Evolutionary conservation across 2,888 invertebrate species (phyloP).

Genomic region (Erpobdella octoculata): DNA sequence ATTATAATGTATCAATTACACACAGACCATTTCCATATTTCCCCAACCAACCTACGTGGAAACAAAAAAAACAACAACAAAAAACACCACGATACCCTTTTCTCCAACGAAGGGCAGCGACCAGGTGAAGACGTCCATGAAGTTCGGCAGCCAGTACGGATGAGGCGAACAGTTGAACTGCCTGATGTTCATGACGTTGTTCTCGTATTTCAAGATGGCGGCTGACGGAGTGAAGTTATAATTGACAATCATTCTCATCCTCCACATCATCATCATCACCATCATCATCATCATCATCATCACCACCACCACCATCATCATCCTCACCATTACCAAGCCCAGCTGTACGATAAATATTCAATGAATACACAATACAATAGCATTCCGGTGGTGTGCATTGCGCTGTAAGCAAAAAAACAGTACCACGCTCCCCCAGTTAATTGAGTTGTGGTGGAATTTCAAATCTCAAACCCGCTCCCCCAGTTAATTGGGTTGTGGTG

Average conservation of each 20-base stretch:
- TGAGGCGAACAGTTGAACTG: slow-evolving; percentile 99
- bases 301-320: neutral
- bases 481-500: no score
- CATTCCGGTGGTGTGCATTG: no score
- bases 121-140: slow-evolving; percentile 99
- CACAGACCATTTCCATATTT: no score
- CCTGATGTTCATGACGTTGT: slow-evolving; percentile 99
- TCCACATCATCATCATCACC: neutral
- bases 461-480: no score
- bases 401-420: no score
- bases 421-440: no score
- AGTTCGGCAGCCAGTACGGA: slow-evolving; percentile 99
- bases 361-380: no score
- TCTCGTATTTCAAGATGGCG: slow-evolving; percentile 59
- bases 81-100: no score
- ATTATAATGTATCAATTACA: no score
- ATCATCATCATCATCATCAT: neutral
- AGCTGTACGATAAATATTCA: neutral
- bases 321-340: neutral
- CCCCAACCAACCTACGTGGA: no score
- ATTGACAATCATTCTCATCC: neutral
- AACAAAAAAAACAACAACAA: no score
- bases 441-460: no score
- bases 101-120: slow-evolving; percentile 99
- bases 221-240: neutral